Evolutionary conservation across 2,888 invertebrate species (phyloP).

Genomic region (Nomada hirtipes): DNA sequence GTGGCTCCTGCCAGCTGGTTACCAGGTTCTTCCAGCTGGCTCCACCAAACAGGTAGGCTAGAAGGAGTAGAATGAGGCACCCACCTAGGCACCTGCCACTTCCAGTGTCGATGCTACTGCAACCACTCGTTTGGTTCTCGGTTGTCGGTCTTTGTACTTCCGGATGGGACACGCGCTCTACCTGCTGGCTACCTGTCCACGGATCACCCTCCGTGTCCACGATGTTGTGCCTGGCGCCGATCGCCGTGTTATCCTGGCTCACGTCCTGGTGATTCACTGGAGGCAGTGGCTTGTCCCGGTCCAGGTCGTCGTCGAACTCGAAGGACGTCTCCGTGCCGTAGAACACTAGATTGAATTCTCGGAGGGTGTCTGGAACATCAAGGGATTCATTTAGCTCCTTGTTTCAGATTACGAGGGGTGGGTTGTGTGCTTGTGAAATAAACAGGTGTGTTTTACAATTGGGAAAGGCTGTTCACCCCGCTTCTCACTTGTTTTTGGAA

Average conservation of each 20-base stretch:
- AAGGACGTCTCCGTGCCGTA: constrained; percentile 90
- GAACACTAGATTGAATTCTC: constrained; percentile 93
- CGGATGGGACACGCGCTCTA: constrained; percentile 79
- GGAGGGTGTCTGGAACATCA: constrained; percentile 84
- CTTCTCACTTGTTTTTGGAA: background rate
- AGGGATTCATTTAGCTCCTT: background rate
- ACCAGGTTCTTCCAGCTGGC: constrained; percentile 55
- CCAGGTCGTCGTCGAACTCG: constrained; percentile 79
- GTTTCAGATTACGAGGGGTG: constrained; percentile 41
- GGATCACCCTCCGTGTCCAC: constrained; percentile 77
- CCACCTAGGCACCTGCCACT: constrained; percentile 81
- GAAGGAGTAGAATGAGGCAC: constrained; percentile 82
- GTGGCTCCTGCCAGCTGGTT: constrained; percentile 54
- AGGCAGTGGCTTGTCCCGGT: constrained; percentile 74
- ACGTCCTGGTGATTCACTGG: constrained; percentile 61
- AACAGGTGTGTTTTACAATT: too few relatives aligned
- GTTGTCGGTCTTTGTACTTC: constrained; percentile 81
- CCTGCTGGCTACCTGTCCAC: constrained; percentile 81
- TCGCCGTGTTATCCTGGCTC: constrained; percentile 64
- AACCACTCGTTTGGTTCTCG: constrained; percentile 80
- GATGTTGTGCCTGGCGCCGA: constrained; percentile 71
- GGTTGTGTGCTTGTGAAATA: background rate
- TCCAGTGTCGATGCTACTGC: constrained; percentile 69
- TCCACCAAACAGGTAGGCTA: constrained; percentile 70
- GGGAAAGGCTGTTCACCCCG: background rate